Base-by-base conservation (phyloP, 2,113 vertebrate species). In the Saccopteryx bilineata region DNA sequence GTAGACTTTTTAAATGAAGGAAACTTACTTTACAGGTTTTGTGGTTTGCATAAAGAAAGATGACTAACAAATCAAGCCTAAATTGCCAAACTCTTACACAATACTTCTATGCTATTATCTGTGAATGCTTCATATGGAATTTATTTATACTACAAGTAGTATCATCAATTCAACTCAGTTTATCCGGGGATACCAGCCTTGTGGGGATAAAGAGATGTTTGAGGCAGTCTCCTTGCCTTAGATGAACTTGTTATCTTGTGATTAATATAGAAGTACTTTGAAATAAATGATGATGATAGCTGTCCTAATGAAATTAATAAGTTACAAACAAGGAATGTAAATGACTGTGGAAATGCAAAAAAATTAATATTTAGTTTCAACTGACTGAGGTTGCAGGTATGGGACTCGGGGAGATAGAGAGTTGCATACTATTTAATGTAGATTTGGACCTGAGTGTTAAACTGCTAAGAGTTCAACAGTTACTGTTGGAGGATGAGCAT, bases 41-140 rank as follows among this genome's bases (percentile, higher is more conserved):
- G 58, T 71, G 33, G 31, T 92, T 84, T 86, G 90, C 69, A 76
- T 46, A 76, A 76, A 90, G 23, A 94, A 83, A 93, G 87, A 24
- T 54, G 5, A 71, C 19, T 46, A 81, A 86, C 17, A 76, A 69
- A 76, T 18, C 28, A 65, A 39, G 24, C 14, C n/a, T 90, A 68
- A 90, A 15, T 33, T 79, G 21, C 56, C 31, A 69, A 88, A 61
- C 0, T 50, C 65, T 68, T 74, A 65, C 1, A 50, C 3, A 56
- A 17, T 33, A 68, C 33, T 74, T 93, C 48, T 39, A 50, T 52
- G 23, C 31, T 71, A 78, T 54, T 79, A 48, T 61, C 18, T 80
- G 18, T 19, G 24, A 84, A 69, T 54, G 17, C 7, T 71, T 69
- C 60, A 79, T 58, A 24, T 6, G 33, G 33, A 90, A 86, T 79